Evolutionary conservation across 2,113 vertebrate species (phyloP).

Genomic region (Eulemur macaco): DNA sequence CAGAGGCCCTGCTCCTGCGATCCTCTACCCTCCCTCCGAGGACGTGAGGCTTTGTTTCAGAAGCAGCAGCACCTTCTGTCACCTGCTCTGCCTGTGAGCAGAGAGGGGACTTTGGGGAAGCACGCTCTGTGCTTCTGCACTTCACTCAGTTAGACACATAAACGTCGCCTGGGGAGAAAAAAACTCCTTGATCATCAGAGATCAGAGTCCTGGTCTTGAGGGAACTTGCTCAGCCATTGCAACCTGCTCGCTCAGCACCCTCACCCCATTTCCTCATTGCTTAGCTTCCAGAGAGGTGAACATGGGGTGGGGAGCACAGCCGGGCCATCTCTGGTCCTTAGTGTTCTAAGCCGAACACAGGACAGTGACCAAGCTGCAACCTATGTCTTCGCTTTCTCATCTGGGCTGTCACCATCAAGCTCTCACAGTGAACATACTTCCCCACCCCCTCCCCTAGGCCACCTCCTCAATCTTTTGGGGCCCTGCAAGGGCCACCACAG

Average conservation of each 20-base stretch:
- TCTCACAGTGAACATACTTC: not conserved
- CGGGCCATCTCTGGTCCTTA: not conserved
- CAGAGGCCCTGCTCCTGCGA: not conserved
- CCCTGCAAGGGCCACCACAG: not conserved
- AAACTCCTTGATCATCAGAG: not conserved
- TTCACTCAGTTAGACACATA: not conserved
- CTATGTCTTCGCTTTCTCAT: not conserved
- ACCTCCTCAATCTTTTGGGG: not conserved
- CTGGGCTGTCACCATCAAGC: not conserved
- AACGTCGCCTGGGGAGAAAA: not conserved
- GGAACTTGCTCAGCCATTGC: not conserved
- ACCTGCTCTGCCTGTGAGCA: not conserved
- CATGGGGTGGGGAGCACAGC: not conserved
- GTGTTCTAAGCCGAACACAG: not conserved
- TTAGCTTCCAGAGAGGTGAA: not conserved
- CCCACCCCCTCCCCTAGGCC: not conserved
- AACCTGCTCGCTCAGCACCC: not conserved
- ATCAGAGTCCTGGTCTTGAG: constrained; percentile 19
- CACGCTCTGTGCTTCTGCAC: not conserved
- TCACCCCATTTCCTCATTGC: not conserved
- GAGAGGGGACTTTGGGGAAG: not conserved
- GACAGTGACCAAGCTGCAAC: not conserved
- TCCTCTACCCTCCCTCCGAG: not conserved
- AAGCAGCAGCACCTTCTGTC: not conserved
- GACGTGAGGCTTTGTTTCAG: not conserved